These are phyloP conservation scores for Nannobrachium achirus DNA, from an alignment of 2,113 vertebrate genomes.

Conservation along the genomic window DNA sequence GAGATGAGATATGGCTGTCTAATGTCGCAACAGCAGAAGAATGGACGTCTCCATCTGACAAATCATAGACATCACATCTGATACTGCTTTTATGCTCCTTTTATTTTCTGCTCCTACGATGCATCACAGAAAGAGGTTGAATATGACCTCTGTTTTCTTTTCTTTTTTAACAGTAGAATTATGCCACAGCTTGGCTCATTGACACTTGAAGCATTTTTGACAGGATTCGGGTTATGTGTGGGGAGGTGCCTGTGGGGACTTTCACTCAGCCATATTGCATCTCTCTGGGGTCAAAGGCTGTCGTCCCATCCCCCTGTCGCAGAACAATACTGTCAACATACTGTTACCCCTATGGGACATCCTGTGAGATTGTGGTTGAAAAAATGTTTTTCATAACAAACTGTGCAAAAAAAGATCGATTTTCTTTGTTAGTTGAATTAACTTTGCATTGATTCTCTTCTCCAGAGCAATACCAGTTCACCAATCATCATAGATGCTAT, in stretches of 20 bases:
- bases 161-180: not conserved
- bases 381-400: not conserved
- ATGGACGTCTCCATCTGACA: not conserved
- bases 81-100: not conserved
- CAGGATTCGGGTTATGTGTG: not conserved
- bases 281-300: not conserved
- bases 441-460: too few species aligned
- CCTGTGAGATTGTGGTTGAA: not conserved
- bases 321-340: not conserved
- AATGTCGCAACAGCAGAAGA: slow-evolving; percentile 23
- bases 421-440: too few species aligned
- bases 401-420: too few species aligned
- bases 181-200: not conserved
- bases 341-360: not conserved
- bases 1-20: slow-evolving; percentile 65
- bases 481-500: slow-evolving; percentile 31
- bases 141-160: not conserved
- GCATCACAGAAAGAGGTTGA: not conserved
- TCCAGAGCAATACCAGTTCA: too few species aligned
- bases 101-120: not conserved
- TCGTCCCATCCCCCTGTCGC: too few species aligned
- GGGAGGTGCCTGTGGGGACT: not conserved
- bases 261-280: not conserved
- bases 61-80: not conserved
- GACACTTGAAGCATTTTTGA: not conserved